These are phyloP conservation scores for Halcyon chelicuti DNA, from an alignment of 2,797 vertebrate species.

Conservation along the genomic window DNA sequence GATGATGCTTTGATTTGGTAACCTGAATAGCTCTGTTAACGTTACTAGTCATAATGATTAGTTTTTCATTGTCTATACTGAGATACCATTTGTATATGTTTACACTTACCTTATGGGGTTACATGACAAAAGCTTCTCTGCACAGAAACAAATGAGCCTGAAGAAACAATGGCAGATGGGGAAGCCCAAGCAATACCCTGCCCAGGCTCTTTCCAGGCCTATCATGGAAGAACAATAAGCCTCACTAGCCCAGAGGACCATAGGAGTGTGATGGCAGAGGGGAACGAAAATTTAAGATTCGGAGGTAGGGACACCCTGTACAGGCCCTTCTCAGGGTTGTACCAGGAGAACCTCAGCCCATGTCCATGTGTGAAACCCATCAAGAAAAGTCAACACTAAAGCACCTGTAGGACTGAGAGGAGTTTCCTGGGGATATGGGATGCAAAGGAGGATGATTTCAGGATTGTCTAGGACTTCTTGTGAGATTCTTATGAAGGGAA, in stretches of 20 bases:
- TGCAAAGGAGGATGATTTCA: neutral
- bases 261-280: rapidly evolving
- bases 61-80: neutral
- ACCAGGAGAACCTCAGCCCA: neutral
- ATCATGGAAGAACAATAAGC: neutral
- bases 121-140: neutral
- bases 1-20: neutral
- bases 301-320: neutral
- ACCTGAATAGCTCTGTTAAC: neutral
- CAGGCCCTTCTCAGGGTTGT: neutral
- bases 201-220: neutral
- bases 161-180: neutral
- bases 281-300: neutral
- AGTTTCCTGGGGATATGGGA: rapidly evolving
- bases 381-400: neutral
- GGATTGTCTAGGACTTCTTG: neutral
- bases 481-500: neutral
- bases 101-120: neutral
- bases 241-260: neutral
- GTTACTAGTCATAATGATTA: neutral
- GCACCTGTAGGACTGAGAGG: neutral
- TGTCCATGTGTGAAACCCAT: neutral
- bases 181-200: neutral
- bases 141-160: neutral
- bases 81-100: neutral